Conservation (phyloP, 2,888 invertebrate genomes). For the Gryllus longicercus region DNA sequence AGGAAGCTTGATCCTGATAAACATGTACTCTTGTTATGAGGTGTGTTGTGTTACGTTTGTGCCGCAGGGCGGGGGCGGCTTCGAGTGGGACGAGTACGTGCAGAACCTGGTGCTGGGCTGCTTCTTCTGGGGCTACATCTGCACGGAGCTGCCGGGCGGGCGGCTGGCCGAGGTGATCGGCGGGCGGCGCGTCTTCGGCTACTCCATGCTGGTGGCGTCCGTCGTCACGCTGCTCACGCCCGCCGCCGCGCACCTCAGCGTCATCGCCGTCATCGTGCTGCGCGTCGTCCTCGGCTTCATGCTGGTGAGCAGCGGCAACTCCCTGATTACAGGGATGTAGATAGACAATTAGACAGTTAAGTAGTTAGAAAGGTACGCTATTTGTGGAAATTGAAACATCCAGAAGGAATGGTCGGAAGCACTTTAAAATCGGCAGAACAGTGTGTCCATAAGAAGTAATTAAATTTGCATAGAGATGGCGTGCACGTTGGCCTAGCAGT, state of each 20-base stretch:
- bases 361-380: too few relatives aligned
- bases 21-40: too few relatives aligned
- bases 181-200: slow-evolving; percentile 80
- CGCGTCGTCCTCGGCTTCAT: slow-evolving; percentile 74
- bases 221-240: slow-evolving; percentile 78
- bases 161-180: slow-evolving; percentile 79
- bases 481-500: too few relatives aligned
- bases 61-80: slow-evolving; percentile 48
- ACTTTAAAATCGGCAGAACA: too few relatives aligned
- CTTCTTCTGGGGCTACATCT: slow-evolving; percentile 90
- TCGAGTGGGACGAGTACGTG: slow-evolving; percentile 73
- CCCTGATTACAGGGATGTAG: neutral
- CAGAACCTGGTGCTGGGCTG: slow-evolving; percentile 78
- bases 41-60: too few relatives aligned
- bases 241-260: slow-evolving; percentile 65
- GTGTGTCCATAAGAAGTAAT: too few relatives aligned
- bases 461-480: too few relatives aligned
- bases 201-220: slow-evolving; percentile 79
- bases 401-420: too few relatives aligned
- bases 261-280: slow-evolving; percentile 65
- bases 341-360: too few relatives aligned
- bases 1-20: too few relatives aligned
- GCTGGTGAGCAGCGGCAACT: slow-evolving; percentile 50
- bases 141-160: slow-evolving; percentile 86
- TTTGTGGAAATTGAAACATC: too few relatives aligned